phyloP scores from a whole-genome alignment of 2,888 invertebrate genomes.

The Zootermopsis nevadensis region DNA sequence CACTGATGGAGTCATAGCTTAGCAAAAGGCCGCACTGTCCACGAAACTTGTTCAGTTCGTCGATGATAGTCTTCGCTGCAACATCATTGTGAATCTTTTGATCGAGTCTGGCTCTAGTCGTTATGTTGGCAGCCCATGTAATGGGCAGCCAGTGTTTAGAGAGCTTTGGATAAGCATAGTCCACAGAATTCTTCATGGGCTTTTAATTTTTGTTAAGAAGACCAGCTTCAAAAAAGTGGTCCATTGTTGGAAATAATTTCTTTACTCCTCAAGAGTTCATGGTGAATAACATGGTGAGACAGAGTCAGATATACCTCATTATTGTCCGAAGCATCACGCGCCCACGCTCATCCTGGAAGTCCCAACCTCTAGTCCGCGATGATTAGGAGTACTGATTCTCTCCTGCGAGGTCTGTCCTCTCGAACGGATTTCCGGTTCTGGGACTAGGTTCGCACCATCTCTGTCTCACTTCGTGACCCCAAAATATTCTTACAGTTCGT shows the following conservation, averaged over 20 bases:
- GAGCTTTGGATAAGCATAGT: slow-evolving; percentile 84
- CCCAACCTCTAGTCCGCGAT: too few species aligned
- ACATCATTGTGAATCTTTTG: slow-evolving; percentile 91
- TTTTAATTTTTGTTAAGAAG: slow-evolving; percentile 85
- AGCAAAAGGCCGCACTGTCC: slow-evolving; percentile 81
- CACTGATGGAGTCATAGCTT: slow-evolving; percentile 82
- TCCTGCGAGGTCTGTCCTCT: too few species aligned
- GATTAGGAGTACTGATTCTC: too few species aligned
- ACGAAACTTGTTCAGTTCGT: slow-evolving; percentile 87
- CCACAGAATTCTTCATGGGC: slow-evolving; percentile 80
- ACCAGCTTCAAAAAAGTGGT: slow-evolving; percentile 87
- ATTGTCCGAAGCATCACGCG: slow-evolving; percentile 85
- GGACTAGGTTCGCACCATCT: too few species aligned
- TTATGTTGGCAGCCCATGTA: slow-evolving; percentile 91
- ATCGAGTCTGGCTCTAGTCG: slow-evolving; percentile 89
- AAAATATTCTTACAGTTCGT: too few species aligned
- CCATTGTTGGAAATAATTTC: slow-evolving; percentile 86
- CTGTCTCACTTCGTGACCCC: too few species aligned
- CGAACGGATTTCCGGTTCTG: too few species aligned
- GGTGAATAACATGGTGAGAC: slow-evolving; percentile 87
- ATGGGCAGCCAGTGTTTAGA: slow-evolving; percentile 93
- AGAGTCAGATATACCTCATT: slow-evolving; percentile 84
- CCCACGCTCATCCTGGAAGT: slow-evolving; percentile 78
- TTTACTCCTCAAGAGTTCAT: slow-evolving; percentile 90
- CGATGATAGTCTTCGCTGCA: slow-evolving; percentile 90